Conservation (phyloP, 2,113 vertebrate species). For the Bujurquina vittata region DNA sequence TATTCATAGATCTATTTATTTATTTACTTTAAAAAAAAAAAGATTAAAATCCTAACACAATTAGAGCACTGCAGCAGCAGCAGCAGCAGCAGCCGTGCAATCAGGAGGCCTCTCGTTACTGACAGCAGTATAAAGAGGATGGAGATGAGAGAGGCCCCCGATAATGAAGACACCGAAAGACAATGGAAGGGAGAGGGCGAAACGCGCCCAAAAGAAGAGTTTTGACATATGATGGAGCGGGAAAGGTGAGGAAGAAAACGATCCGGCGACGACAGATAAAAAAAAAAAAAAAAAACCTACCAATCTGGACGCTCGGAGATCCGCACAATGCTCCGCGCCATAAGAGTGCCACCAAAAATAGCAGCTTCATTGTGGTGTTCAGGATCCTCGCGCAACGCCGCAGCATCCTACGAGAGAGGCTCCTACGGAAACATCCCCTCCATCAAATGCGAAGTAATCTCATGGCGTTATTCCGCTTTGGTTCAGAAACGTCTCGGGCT, state of each 20-base stretch:
- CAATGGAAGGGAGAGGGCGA: neutral
- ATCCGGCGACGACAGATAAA: neutral
- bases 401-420: slow-evolving; percentile 5
- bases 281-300: slow-evolving; percentile 34
- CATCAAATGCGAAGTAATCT: slow-evolving; percentile 33
- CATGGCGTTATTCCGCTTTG: slow-evolving; percentile 43
- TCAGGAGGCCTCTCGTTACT: slow-evolving; percentile 22
- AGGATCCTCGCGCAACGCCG: slow-evolving; percentile 37
- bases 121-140: slow-evolving; percentile 6
- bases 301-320: slow-evolving; percentile 73
- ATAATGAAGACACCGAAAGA: neutral
- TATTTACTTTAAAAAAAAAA: neutral
- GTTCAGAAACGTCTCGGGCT: slow-evolving; percentile 40
- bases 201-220: neutral
- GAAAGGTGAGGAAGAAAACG: neutral
- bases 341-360: slow-evolving; percentile 48
- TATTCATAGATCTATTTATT: neutral
- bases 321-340: slow-evolving; percentile 58
- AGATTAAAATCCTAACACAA: neutral
- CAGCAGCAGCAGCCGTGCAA: slow-evolving; percentile 20
- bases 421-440: slow-evolving; percentile 34
- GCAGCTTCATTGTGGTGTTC: slow-evolving; percentile 62
- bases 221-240: neutral
- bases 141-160: slow-evolving; percentile 7
- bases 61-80: slow-evolving; percentile 21